A percentile compares a stretch with the other conserved stretches of the same genome.
Conservation (phyloP, 2,113 vertebrate species). For the Pachycephala philippinensis region DNA sequence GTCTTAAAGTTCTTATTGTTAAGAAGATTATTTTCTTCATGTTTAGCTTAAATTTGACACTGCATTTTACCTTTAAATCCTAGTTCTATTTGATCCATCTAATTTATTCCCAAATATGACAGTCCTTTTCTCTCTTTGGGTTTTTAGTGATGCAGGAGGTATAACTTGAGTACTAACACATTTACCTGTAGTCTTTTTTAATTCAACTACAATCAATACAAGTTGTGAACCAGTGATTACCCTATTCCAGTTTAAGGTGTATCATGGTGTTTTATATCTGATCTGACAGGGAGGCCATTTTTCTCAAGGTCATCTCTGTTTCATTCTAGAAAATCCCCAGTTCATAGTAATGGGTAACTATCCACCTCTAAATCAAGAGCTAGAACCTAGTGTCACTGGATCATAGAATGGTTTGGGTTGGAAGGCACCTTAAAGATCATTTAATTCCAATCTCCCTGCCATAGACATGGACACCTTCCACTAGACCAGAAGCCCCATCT, state of each 20-base stretch:
- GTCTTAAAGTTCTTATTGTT: background rate
- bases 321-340: background rate
- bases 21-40: slow-evolving; percentile 6
- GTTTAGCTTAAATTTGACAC: background rate
- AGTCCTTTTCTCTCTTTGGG: background rate
- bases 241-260: background rate
- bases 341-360: background rate
- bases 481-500: background rate
- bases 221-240: background rate
- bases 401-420: background rate
- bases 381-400: background rate
- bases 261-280: background rate
- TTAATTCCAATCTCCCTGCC: accelerated
- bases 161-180: background rate
- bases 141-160: background rate
- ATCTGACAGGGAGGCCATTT: background rate
- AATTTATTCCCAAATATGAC: background rate
- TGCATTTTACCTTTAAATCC: background rate
- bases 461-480: background rate
- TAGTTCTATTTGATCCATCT: background rate
- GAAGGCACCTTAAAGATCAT: background rate
- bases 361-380: background rate
- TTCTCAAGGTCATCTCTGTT: background rate
- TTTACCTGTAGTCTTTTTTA: background rate
- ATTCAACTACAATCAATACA: background rate